Conservation (phyloP, 2,113 vertebrate species). For the Orientallactaga bullata region DNA sequence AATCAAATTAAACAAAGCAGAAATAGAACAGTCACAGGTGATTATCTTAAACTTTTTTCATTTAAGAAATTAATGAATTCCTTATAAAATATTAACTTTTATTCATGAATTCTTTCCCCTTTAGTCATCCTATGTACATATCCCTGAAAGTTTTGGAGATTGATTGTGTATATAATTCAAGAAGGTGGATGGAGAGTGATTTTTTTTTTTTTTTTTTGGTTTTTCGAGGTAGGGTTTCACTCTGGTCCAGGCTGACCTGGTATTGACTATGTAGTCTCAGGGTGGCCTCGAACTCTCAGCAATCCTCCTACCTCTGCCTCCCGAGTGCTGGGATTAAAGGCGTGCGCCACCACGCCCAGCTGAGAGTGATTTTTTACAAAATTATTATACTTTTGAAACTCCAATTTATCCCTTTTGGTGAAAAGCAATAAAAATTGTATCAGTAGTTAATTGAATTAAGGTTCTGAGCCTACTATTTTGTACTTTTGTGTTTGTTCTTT, state of each 20-base stretch:
- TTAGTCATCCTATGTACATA: slow-evolving; percentile 11
- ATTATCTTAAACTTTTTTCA: slow-evolving; percentile 82
- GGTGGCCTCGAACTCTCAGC: too few species aligned
- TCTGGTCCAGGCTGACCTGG: too few species aligned
- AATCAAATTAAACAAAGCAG: slow-evolving; percentile 98
- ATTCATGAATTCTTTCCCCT: not conserved
- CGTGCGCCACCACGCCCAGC: too few species aligned
- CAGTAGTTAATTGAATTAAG: not conserved
- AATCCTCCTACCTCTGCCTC: too few species aligned
- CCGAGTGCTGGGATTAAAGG: too few species aligned
- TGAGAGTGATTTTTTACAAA: too few species aligned
- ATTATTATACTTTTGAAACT: not conserved
- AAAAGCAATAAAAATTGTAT: slow-evolving; percentile 38
- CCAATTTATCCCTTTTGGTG: slow-evolving; percentile 24
- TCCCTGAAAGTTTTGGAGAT: not conserved
- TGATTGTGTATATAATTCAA: not conserved
- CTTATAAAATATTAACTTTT: slow-evolving; percentile 41
- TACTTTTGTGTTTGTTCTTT: not conserved
- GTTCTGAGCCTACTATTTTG: not conserved
- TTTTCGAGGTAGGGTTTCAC: too few species aligned
- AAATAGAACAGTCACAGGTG: slow-evolving; percentile 99
- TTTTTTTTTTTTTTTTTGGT: too few species aligned
- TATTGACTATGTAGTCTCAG: too few species aligned
- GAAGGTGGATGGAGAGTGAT: slow-evolving; percentile 1
- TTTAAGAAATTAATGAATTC: slow-evolving; percentile 65